Percentiles rank a stretch among this genome's conserved stretches.
Conservation (phyloP, 2,888 invertebrate genomes). For the Sphaerophoria rueppellii region DNA sequence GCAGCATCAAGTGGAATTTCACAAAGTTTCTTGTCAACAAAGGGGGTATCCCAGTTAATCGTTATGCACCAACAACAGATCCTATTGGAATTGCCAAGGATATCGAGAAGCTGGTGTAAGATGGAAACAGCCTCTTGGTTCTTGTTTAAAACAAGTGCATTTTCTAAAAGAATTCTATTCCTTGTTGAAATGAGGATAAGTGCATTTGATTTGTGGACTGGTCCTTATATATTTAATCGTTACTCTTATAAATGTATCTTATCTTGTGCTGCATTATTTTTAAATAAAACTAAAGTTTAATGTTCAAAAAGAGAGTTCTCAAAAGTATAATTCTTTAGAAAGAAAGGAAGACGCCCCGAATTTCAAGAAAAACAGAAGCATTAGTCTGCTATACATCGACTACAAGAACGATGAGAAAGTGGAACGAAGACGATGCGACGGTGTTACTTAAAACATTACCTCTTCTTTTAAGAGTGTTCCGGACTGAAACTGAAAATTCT, state of each 20-base stretch:
- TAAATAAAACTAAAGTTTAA: too few relatives aligned
- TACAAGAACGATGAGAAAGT: too few relatives aligned
- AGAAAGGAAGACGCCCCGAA: too few relatives aligned
- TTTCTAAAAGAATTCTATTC: constrained; percentile 23
- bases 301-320: too few relatives aligned
- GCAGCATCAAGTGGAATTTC: constrained; percentile 82
- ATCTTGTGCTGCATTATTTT: too few relatives aligned
- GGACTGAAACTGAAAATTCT: too few relatives aligned
- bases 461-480: too few relatives aligned
- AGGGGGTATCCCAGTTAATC: constrained; percentile 80
- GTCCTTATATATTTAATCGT: neutral
- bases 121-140: constrained; percentile 8
- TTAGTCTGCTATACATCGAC: too few relatives aligned
- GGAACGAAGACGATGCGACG: too few relatives aligned
- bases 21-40: constrained; percentile 82
- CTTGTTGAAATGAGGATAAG: constrained; percentile 6
- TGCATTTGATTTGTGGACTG: neutral
- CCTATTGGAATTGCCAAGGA: constrained; percentile 81
- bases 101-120: constrained; percentile 81
- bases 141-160: constrained; percentile 44
- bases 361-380: too few relatives aligned
- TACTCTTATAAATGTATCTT: neutral
- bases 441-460: too few relatives aligned
- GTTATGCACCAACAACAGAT: constrained; percentile 82
- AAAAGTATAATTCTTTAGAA: too few relatives aligned